Evolutionary conservation across 2,113 vertebrate species (phyloP).

Genomic region (Eurystomus gularis): DNA sequence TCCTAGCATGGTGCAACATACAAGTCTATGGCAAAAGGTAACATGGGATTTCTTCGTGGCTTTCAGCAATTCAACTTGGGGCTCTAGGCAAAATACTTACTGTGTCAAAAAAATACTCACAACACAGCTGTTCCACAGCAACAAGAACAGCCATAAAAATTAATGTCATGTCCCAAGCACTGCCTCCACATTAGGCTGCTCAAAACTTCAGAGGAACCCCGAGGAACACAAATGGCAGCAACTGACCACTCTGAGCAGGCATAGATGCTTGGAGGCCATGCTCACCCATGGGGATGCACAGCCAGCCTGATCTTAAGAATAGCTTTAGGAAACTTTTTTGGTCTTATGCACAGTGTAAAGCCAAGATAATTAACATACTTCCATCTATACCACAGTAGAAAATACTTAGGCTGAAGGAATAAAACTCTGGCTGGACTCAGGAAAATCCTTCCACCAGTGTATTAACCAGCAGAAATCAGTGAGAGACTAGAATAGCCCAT

Average conservation of each 20-base stretch:
- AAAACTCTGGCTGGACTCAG: neutral
- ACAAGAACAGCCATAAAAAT: neutral
- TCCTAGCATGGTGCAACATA: neutral
- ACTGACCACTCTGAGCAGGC: neutral
- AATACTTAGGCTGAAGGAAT: neutral
- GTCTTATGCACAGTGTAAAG: neutral
- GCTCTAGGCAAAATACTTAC: neutral
- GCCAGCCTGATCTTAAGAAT: neutral
- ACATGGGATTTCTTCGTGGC: neutral
- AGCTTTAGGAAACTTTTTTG: neutral
- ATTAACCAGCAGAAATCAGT: neutral
- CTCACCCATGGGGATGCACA: neutral
- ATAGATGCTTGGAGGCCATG: neutral
- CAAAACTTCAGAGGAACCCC: neutral
- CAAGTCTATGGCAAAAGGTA: neutral
- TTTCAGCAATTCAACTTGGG: neutral
- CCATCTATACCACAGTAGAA: neutral
- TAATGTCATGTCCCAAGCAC: neutral
- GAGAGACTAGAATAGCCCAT: neutral
- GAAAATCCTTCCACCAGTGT: neutral
- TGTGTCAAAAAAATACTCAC: neutral
- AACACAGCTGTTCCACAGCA: neutral
- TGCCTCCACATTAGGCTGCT: neutral
- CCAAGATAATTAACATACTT: neutral
- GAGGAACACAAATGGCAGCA: rapidly evolving